These are phyloP conservation scores for Xyliphius kryptos DNA, from an alignment of 2,113 vertebrate species.

Conservation along the genomic window DNA sequence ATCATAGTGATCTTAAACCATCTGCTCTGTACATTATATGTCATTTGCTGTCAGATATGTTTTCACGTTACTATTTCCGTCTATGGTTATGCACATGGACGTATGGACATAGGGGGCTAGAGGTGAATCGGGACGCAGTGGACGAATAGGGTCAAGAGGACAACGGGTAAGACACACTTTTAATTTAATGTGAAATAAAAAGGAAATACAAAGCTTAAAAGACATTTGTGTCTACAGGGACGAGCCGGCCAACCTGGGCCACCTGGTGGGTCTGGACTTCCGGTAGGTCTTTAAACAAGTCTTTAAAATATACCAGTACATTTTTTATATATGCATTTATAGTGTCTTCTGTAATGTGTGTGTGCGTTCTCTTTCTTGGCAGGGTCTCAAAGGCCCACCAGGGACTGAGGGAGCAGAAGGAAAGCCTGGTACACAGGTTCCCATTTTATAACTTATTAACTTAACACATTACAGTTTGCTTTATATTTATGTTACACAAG, in stretches of 20 bases:
- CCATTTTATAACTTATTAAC: slow-evolving; percentile 57
- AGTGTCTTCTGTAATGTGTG: too few relatives aligned
- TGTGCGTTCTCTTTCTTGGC: slow-evolving; percentile 27
- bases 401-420: slow-evolving; percentile 64
- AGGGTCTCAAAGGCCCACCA: slow-evolving; percentile 62
- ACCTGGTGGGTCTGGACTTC: slow-evolving; percentile 61
- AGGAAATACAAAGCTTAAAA: too few relatives aligned
- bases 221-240: slow-evolving; percentile 57
- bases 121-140: slow-evolving; percentile 57
- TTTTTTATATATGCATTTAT: too few relatives aligned
- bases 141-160: slow-evolving; percentile 58
- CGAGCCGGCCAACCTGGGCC: slow-evolving; percentile 64
- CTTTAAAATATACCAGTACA: too few relatives aligned
- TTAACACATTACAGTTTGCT: slow-evolving; percentile 11
- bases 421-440: slow-evolving; percentile 71
- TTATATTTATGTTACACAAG: too few relatives aligned
- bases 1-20: not conserved
- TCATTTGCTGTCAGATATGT: not conserved
- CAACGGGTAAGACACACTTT: slow-evolving; percentile 51
- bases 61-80: not conserved
- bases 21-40: slow-evolving; percentile 6
- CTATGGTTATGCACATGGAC: slow-evolving; percentile 19
- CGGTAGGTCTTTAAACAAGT: slow-evolving; percentile 54
- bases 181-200: too few relatives aligned
- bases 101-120: slow-evolving; percentile 55